Percentiles rank a stretch among this genome's conserved stretches.
These are phyloP conservation scores for Hymenochirus boettgeri DNA, from an alignment of 2,113 vertebrate species.

Conservation along the genomic window DNA sequence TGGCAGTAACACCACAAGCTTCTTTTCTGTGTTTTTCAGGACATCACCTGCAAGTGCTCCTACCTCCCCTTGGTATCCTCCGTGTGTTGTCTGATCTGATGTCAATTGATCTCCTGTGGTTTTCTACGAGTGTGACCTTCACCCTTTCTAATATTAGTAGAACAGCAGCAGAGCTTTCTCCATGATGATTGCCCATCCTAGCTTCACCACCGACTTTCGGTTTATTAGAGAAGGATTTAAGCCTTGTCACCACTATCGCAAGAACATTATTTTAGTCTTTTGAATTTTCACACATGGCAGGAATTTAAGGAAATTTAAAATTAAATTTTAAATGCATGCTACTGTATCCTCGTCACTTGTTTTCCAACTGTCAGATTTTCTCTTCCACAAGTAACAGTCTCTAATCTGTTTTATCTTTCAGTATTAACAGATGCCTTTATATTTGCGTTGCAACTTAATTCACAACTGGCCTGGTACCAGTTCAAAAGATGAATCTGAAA, in stretches of 20 bases:
- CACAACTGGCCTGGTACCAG: neutral
- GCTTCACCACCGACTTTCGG: neutral
- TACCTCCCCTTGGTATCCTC: neutral
- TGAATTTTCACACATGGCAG: too few species aligned
- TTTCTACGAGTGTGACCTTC: neutral
- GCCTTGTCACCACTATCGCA: too few species aligned
- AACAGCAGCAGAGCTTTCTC: too few species aligned
- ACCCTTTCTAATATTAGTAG: too few species aligned
- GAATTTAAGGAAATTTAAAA: too few species aligned
- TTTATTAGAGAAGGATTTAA: too few species aligned
- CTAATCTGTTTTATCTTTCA: neutral
- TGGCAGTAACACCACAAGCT: neutral
- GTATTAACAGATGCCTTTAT: conserved; percentile 17
- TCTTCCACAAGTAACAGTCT: too few species aligned
- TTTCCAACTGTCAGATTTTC: too few species aligned
- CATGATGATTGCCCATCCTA: neutral
- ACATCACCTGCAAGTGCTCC: neutral
- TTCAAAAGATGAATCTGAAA: conserved; percentile 27
- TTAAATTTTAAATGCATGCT: too few species aligned
- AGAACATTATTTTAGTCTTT: too few species aligned
- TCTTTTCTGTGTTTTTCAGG: neutral
- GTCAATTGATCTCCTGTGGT: neutral
- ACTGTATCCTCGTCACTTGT: too few species aligned
- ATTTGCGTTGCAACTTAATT: neutral
- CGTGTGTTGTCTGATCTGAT: neutral